Percentiles rank a stretch among this genome's conserved stretches.
These are phyloP conservation scores for Saturnia japonica DNA, from an alignment of 2,888 invertebrate genomes.

Conservation along the genomic window DNA sequence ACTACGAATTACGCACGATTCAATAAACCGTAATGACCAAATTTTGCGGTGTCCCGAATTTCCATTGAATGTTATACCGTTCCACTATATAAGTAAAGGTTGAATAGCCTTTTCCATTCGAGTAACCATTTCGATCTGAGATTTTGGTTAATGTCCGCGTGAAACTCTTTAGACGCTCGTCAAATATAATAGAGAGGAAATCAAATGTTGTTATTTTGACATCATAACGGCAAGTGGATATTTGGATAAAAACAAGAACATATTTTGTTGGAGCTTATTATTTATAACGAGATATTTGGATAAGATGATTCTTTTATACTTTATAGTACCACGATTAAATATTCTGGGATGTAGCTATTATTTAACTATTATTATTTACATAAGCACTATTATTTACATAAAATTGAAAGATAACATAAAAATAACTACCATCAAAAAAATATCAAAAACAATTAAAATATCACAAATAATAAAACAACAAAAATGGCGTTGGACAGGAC, in stretches of 20 bases:
- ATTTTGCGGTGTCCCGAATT: constrained; percentile 72
- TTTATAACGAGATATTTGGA: no score
- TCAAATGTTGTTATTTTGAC: constrained; percentile 1
- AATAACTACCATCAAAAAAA: no score
- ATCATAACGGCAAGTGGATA: neutral
- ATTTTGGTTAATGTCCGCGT: constrained; percentile 46
- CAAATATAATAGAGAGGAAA: constrained; percentile 13
- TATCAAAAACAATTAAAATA: no score
- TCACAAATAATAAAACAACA: no score
- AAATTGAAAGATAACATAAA: no score
- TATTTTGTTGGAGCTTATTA: no score
- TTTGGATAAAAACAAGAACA: neutral
- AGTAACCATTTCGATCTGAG: constrained; percentile 45
- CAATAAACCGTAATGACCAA: constrained; percentile 66
- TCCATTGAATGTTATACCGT: constrained; percentile 60
- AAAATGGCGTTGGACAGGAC: no score
- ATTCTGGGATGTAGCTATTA: no score
- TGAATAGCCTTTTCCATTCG: constrained; percentile 59
- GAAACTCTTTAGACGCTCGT: constrained; percentile 15
- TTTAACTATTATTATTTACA: no score
- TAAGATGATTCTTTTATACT: no score
- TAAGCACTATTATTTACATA: no score
- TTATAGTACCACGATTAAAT: no score
- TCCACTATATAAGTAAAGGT: constrained; percentile 41
- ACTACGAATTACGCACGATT: constrained; percentile 59